phyloP scores from a whole-genome alignment of 2,888 invertebrate genomes.

The Synergus laeviventris region DNA sequence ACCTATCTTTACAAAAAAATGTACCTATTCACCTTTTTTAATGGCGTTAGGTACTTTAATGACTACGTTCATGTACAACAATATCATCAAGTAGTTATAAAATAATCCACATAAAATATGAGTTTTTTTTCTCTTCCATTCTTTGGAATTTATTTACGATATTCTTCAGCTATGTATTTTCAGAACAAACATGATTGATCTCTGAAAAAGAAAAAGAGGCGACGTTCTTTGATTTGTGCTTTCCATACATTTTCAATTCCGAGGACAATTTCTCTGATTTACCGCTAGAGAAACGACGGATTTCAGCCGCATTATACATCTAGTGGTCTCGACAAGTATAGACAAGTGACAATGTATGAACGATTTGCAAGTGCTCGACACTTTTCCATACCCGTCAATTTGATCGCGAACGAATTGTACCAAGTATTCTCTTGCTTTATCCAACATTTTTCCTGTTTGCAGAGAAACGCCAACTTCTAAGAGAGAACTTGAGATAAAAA shows the following conservation, averaged over 20 bases:
- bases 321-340: background rate
- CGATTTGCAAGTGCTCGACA: background rate
- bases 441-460: background rate
- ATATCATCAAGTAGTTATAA: too few relatives aligned
- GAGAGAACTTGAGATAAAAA: too few relatives aligned
- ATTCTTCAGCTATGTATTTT: background rate
- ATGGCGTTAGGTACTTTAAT: too few relatives aligned
- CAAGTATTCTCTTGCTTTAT: background rate
- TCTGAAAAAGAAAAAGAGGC: background rate
- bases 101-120: too few relatives aligned
- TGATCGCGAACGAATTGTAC: background rate
- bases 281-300: background rate
- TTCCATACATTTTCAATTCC: background rate
- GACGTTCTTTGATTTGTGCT: background rate
- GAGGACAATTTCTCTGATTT: conserved; percentile 5
- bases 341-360: background rate
- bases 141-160: background rate
- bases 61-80: too few relatives aligned
- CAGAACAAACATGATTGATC: background rate
- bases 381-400: background rate
- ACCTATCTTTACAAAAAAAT: too few relatives aligned
- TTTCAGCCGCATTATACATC: background rate
- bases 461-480: background rate
- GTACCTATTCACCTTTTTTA: too few relatives aligned
- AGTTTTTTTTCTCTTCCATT: background rate